Percentiles rank a stretch among this genome's conserved stretches.
Conservation (phyloP, 1,140 invertebrate species). For the Drosophila orosa region DNA sequence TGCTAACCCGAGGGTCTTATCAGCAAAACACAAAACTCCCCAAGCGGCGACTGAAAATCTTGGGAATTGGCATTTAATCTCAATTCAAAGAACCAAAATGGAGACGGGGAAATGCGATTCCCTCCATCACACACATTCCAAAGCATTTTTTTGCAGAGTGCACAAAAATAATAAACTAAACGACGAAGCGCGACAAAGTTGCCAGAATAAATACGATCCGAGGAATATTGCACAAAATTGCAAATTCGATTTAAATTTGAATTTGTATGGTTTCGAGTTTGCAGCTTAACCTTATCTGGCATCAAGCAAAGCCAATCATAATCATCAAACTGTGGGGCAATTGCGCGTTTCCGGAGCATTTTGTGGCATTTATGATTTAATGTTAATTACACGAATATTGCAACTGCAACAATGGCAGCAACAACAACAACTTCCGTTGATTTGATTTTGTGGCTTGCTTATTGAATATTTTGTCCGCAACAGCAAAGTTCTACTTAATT, state of each 20-base stretch:
- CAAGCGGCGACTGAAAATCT: slow-evolving; percentile 21
- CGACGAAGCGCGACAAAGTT: slow-evolving; percentile 32
- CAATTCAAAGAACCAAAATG: slow-evolving; percentile 41
- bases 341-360: slow-evolving; percentile 65
- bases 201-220: slow-evolving; percentile 39
- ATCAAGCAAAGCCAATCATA: slow-evolving; percentile 15
- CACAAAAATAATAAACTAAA: slow-evolving; percentile 23
- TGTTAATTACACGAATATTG: slow-evolving; percentile 80
- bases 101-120: slow-evolving; percentile 35
- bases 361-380: slow-evolving; percentile 74
- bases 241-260: slow-evolving; percentile 36
- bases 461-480: slow-evolving; percentile 45
- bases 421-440: slow-evolving; percentile 69
- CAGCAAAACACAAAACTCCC: slow-evolving; percentile 26
- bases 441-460: slow-evolving; percentile 74
- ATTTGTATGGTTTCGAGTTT: slow-evolving; percentile 27
- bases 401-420: slow-evolving; percentile 29
- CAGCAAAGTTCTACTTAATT: slow-evolving; percentile 69
- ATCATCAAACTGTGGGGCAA: slow-evolving; percentile 24
- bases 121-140: slow-evolving; percentile 33
- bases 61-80: slow-evolving; percentile 47
- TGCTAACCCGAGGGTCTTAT: slow-evolving; percentile 28
- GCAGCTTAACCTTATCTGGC: slow-evolving; percentile 27
- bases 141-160: slow-evolving; percentile 23
- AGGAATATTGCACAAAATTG: slow-evolving; percentile 14